Evolutionary conservation across 1,140 invertebrate genomes (phyloP).

Genomic region (Zaprionus lachaisei): DNA sequence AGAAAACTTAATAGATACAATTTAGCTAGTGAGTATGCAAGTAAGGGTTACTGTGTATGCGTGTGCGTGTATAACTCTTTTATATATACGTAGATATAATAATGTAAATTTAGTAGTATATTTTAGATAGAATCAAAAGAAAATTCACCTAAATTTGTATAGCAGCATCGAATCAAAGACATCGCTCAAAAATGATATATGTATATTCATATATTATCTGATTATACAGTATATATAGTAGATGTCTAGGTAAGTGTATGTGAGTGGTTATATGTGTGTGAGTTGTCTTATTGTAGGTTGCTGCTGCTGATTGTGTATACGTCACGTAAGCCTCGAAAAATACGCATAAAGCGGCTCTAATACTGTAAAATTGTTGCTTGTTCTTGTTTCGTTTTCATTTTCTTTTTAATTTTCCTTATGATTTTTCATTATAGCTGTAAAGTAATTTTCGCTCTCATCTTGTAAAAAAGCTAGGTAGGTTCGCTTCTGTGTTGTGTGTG

Average conservation of each 20-base stretch:
- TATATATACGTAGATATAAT: conserved; percentile 54
- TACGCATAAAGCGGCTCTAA: conserved; percentile 80
- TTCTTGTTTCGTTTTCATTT: conserved; percentile 12
- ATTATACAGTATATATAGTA: conserved; percentile 20
- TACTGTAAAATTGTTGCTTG: conserved; percentile 81
- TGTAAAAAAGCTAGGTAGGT: conserved; percentile 80
- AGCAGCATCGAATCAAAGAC: conserved; percentile 50
- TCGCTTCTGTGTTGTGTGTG: conserved; percentile 70
- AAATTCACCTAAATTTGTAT: conserved; percentile 49
- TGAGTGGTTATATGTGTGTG: conserved; percentile 32
- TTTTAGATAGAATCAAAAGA: conserved; percentile 46
- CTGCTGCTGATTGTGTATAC: conserved; percentile 77
- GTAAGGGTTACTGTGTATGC: conserved; percentile 18
- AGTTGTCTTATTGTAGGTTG: conserved; percentile 46
- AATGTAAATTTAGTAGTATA: conserved; percentile 20
- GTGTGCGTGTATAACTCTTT: conserved; percentile 50
- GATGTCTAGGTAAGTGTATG: conserved; percentile 19
- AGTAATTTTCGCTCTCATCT: conserved; percentile 77
- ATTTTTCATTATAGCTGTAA: conserved; percentile 51
- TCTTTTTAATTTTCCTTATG: conserved; percentile 2
- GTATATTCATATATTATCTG: conserved; percentile 21
- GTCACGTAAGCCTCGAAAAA: conserved; percentile 78
- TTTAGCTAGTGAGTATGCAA: conserved; percentile 41
- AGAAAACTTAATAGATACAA: conserved; percentile 51
- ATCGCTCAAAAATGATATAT: conserved; percentile 68